Percentiles rank a stretch among this genome's conserved stretches.
Conservation (phyloP, 1,140 invertebrate species). For the Papilio glaucus region DNA sequence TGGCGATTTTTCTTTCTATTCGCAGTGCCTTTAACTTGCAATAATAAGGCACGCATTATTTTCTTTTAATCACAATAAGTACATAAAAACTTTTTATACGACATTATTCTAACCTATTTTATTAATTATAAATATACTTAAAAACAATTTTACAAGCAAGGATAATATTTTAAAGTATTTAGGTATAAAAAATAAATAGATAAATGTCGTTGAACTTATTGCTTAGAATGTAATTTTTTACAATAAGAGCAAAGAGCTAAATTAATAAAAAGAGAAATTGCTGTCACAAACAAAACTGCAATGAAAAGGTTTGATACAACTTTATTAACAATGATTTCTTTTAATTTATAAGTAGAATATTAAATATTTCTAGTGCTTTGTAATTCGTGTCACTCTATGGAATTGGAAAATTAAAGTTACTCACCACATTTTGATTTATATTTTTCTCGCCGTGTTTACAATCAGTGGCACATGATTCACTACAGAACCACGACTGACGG, state of each 20-base stretch:
- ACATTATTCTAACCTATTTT: no score
- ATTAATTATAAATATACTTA: no score
- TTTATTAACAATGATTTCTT: background rate
- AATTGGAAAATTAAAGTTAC: background rate
- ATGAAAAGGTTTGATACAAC: no score
- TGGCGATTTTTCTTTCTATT: background rate
- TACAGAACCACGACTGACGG: slow-evolving; percentile 30
- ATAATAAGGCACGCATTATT: background rate
- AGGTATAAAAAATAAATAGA: background rate
- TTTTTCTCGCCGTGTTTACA: slow-evolving; percentile 19
- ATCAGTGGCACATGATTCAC: slow-evolving; percentile 3
- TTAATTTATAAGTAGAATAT: background rate
- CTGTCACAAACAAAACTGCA: no score
- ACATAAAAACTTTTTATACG: no score
- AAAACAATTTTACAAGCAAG: background rate
- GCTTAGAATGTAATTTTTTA: background rate
- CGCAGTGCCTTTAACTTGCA: background rate
- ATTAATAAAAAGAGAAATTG: no score
- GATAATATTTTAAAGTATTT: background rate
- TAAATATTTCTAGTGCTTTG: background rate
- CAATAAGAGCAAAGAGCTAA: no score
- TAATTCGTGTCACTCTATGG: background rate
- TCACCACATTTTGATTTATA: slow-evolving; percentile 28
- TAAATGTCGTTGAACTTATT: background rate
- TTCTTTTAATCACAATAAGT: background rate